Percentiles rank a stretch among this genome's conserved stretches.
Conservation (phyloP, 2,888 invertebrate genomes). For the Antitype chi region DNA sequence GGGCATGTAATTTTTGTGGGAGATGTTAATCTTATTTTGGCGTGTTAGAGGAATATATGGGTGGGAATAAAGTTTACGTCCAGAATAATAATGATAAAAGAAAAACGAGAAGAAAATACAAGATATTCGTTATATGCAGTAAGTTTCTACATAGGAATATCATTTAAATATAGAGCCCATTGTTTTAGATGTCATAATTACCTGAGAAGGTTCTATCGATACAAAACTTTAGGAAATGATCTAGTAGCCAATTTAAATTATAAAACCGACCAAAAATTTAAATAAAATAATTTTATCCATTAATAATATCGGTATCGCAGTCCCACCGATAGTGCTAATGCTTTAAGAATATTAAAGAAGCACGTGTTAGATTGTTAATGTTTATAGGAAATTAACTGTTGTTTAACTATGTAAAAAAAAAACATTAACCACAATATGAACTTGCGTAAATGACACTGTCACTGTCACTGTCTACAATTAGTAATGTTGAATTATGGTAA, state of each 20-base stretch:
- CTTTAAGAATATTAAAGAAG: slow-evolving; percentile 33
- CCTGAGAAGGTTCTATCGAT: not conserved
- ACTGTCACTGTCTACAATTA: no score
- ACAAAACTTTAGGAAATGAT: not conserved
- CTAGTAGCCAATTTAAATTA: slow-evolving; percentile 31
- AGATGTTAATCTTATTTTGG: slow-evolving; percentile 64
- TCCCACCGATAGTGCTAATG: slow-evolving; percentile 16
- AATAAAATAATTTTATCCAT: slow-evolving; percentile 32
- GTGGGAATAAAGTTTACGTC: slow-evolving; percentile 5
- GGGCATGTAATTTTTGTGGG: slow-evolving; percentile 62
- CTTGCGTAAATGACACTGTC: no score
- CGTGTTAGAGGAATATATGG: slow-evolving; percentile 35
- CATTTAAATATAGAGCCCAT: not conserved
- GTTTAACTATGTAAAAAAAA: no score
- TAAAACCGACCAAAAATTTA: not conserved
- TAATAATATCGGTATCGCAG: slow-evolving; percentile 11
- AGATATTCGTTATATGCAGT: not conserved
- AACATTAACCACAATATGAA: no score
- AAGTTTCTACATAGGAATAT: not conserved
- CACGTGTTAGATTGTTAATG: not conserved
- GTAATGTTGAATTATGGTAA: no score
- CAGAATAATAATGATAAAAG: slow-evolving; percentile 21
- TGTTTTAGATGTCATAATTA: not conserved
- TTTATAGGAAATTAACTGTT: no score
- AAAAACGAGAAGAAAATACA: not conserved